Evolutionary conservation across 2,113 vertebrate genomes (phyloP).

Genomic region (Oriolus oriolus): DNA sequence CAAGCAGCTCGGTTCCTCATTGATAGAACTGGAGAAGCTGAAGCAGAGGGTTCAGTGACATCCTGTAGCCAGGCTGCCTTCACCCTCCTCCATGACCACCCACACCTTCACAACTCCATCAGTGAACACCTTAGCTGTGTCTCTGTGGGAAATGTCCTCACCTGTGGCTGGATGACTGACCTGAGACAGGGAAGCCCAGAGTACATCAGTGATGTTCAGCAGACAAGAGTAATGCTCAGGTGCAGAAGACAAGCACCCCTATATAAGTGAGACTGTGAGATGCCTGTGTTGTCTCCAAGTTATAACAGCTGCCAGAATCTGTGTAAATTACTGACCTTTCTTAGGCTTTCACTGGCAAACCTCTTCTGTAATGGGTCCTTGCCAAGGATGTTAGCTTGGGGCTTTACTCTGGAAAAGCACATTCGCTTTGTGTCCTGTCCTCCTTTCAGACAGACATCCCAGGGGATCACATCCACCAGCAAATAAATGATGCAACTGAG

Average conservation of each 20-base stretch:
- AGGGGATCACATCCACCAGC: not conserved
- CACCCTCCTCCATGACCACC: not conserved
- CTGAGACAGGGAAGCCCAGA: not conserved
- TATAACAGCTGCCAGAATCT: not conserved
- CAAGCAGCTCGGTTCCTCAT: not conserved
- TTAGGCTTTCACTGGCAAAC: not conserved
- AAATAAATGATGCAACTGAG: not conserved
- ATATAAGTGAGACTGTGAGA: not conserved
- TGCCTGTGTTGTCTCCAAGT: rapidly evolving
- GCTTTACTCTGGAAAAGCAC: not conserved
- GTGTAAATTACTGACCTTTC: not conserved
- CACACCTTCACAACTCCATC: not conserved
- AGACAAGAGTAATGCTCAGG: not conserved
- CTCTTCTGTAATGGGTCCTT: not conserved
- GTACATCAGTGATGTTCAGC: not conserved
- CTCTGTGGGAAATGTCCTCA: not conserved
- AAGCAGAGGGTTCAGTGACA: not conserved
- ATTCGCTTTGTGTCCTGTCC: not conserved
- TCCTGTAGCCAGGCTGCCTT: not conserved
- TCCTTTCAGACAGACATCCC: not conserved
- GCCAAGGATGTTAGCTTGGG: not conserved
- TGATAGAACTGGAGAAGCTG: not conserved
- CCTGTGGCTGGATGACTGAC: not conserved
- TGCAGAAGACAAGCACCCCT: not conserved
- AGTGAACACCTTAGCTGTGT: not conserved